A percentile compares a stretch with the other conserved stretches of the same genome.
Evolutionary conservation across 2,888 invertebrate genomes (phyloP).

Genomic region (Melanchra persicariae): DNA sequence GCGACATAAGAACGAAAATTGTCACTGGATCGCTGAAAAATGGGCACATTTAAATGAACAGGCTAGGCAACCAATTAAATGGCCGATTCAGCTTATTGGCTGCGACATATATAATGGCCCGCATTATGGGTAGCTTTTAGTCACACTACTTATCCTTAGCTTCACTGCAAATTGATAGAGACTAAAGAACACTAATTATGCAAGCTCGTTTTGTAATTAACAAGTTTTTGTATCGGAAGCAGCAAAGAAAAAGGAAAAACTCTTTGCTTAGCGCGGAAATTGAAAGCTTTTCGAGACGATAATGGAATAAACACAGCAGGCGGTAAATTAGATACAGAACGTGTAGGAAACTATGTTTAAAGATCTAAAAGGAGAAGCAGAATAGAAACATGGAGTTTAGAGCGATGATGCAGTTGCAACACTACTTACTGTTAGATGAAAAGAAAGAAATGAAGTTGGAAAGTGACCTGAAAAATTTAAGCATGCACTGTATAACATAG

Average conservation of each 20-base stretch:
- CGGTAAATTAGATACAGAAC: slow-evolving; percentile 20
- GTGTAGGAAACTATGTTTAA: slow-evolving; percentile 8
- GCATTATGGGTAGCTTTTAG: too few relatives aligned
- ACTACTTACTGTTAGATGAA: not conserved
- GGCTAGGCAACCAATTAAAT: too few relatives aligned
- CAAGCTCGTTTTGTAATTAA: slow-evolving; percentile 22
- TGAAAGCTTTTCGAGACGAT: slow-evolving; percentile 6
- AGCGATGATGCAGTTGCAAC: not conserved
- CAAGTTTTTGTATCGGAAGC: slow-evolving; percentile 32
- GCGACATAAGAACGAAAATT: too few relatives aligned
- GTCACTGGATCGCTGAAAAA: too few relatives aligned
- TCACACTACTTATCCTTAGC: not conserved
- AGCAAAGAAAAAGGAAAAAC: slow-evolving; percentile 11
- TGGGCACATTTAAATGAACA: too few relatives aligned
- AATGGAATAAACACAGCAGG: slow-evolving; percentile 19
- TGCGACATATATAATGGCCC: too few relatives aligned
- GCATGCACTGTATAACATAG: too few relatives aligned
- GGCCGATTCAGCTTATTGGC: too few relatives aligned
- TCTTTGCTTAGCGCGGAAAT: not conserved
- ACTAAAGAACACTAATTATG: slow-evolving; percentile 19
- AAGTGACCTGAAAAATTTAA: too few relatives aligned
- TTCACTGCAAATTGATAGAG: not conserved
- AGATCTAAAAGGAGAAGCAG: slow-evolving; percentile 1
- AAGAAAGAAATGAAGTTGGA: not conserved
- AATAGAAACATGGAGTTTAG: slow-evolving; percentile 5